A percentile compares a stretch with the other conserved stretches of the same genome.
phyloP scores from a whole-genome alignment of 2,797 vertebrate genomes.

The Rhinoraja longicauda region DNA sequence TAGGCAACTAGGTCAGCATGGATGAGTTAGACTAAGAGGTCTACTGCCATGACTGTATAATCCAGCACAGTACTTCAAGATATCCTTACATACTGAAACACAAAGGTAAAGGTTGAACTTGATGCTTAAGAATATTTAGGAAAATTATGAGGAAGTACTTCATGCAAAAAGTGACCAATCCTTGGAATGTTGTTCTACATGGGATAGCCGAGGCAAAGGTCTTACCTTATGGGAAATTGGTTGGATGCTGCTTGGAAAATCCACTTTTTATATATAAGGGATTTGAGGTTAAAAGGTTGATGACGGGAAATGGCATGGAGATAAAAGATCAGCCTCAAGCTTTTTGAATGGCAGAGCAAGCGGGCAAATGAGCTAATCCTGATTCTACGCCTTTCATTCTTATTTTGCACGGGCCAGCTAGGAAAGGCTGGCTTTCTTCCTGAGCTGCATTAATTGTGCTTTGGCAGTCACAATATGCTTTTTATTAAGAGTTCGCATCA shows the following conservation, averaged over 20 bases:
- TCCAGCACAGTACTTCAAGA: neutral
- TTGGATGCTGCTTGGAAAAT: neutral
- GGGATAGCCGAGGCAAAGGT: neutral
- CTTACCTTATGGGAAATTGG: too few relatives aligned
- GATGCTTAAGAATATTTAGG: neutral
- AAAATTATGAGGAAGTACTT: neutral
- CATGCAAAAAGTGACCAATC: neutral
- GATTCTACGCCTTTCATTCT: too few relatives aligned
- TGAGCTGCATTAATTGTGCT: neutral
- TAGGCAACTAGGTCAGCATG: too few relatives aligned
- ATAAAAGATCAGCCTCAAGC: too few relatives aligned
- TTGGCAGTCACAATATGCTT: neutral
- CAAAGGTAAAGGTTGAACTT: neutral
- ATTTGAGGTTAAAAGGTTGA: too few relatives aligned
- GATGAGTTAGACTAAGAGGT: too few relatives aligned
- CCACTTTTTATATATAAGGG: neutral
- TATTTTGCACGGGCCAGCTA: neutral
- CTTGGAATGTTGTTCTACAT: neutral
- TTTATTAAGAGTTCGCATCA: neutral
- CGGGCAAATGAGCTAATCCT: too few relatives aligned
- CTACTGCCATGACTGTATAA: neutral
- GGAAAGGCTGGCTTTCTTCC: neutral
- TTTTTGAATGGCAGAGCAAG: too few relatives aligned
- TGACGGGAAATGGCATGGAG: too few relatives aligned
- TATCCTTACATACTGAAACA: neutral